Percentiles rank a stretch among this genome's conserved stretches.
phyloP scores from a whole-genome alignment of 64 coral and sea anemone genomes.

The Stichodactyla helianthus region DNA sequence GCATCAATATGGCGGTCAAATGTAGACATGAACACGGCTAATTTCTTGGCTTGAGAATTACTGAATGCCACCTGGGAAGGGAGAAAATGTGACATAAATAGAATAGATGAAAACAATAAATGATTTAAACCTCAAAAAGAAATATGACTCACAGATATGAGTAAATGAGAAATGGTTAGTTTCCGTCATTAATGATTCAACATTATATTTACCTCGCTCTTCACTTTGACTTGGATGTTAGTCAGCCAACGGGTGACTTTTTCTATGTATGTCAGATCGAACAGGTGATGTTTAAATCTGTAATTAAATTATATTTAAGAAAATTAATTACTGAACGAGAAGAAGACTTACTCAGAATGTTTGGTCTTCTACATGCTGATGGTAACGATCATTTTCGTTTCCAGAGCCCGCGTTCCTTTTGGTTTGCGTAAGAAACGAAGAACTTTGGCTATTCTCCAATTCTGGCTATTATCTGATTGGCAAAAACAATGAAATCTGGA shows the following conservation, averaged over 20 bases:
- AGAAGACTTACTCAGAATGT: too few relatives aligned
- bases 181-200: too few relatives aligned
- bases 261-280: conserved; percentile 95
- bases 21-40: conserved; percentile 63
- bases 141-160: too few relatives aligned
- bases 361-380: too few relatives aligned
- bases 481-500: too few relatives aligned
- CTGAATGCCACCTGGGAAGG: conserved; percentile 82
- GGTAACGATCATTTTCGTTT: too few relatives aligned
- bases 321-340: background rate
- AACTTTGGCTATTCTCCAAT: too few relatives aligned
- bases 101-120: background rate
- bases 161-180: too few relatives aligned
- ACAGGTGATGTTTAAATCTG: conserved; percentile 96
- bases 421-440: too few relatives aligned
- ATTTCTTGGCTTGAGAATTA: conserved; percentile 94
- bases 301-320: background rate
- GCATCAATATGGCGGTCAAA: conserved; percentile 99
- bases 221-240: conserved; percentile 96
- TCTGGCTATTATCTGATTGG: too few relatives aligned
- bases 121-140: background rate
- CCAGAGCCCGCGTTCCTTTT: too few relatives aligned
- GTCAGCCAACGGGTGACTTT: conserved; percentile 91
- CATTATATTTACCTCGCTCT: conserved; percentile 59
- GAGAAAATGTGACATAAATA: background rate